Percentiles rank a stretch among this genome's conserved stretches.
Evolutionary conservation across 2,797 vertebrate genomes (phyloP).

Genomic region (Catostomus latipinnis): DNA sequence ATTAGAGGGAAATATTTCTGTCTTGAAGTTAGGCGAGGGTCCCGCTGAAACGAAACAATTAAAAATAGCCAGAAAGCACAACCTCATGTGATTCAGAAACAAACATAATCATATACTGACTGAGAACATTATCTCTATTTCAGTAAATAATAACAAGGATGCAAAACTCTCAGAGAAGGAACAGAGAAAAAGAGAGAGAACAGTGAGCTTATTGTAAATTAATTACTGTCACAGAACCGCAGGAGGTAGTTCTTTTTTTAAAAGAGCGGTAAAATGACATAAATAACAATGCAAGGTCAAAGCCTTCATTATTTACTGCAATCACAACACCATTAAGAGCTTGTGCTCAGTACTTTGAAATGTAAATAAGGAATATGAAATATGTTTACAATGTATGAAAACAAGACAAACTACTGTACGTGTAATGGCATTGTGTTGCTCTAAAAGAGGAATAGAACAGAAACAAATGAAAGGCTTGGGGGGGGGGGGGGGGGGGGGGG

Average conservation of each 20-base stretch:
- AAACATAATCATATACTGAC: background rate
- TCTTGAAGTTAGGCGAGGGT: slow-evolving; percentile 61
- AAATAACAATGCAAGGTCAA: slow-evolving; percentile 57
- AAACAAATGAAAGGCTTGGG: slow-evolving; percentile 20
- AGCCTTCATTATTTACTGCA: slow-evolving; percentile 56
- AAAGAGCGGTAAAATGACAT: slow-evolving; percentile 46
- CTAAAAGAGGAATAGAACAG: slow-evolving; percentile 37
- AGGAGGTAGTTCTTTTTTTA: slow-evolving; percentile 29
- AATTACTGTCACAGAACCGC: slow-evolving; percentile 36
- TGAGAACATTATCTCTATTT: background rate
- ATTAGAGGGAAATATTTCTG: slow-evolving; percentile 59
- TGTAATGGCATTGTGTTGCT: slow-evolving; percentile 56
- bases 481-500: slow-evolving; percentile 8
- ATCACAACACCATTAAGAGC: slow-evolving; percentile 54
- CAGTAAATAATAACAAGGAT: background rate
- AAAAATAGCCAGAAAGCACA: slow-evolving; percentile 9
- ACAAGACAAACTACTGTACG: slow-evolving; percentile 49
- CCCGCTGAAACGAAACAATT: slow-evolving; percentile 49
- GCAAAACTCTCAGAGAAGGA: background rate
- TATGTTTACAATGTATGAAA: slow-evolving; percentile 51
- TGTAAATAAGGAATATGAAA: slow-evolving; percentile 58
- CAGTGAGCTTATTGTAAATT: slow-evolving; percentile 20
- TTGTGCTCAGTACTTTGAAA: slow-evolving; percentile 55
- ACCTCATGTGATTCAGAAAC: background rate
- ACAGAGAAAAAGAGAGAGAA: background rate